Evolutionary conservation across 2,113 vertebrate genomes (phyloP).

Genomic region (Onychorhynchus coronatus): DNA sequence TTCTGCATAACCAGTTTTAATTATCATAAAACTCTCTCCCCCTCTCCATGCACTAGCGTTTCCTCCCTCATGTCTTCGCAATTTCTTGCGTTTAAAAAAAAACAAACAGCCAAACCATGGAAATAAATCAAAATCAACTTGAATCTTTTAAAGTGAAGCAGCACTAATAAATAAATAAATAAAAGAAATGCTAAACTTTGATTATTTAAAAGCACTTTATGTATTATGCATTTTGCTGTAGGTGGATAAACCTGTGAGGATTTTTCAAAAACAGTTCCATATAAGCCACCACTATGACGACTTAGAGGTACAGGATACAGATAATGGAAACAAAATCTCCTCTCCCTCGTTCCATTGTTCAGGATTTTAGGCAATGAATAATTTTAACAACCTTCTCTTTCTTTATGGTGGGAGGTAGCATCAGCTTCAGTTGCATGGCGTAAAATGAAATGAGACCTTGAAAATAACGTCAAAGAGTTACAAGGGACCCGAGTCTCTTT

Average conservation of each 20-base stretch:
- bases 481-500: not conserved
- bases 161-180: not conserved
- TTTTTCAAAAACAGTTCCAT: not conserved
- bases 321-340: not conserved
- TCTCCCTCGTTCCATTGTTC: not conserved
- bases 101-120: not conserved
- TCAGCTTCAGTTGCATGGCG: not conserved
- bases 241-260: not conserved
- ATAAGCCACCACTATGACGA: not conserved
- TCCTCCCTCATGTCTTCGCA: slow-evolving; percentile 53
- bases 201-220: not conserved
- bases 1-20: slow-evolving; percentile 91
- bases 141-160: not conserved
- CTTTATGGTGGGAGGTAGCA: not conserved
- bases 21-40: slow-evolving; percentile 86
- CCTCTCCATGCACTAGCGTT: slow-evolving; percentile 61
- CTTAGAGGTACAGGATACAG: not conserved
- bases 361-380: slow-evolving; percentile 47
- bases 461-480: slow-evolving; percentile 8
- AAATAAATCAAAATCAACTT: not conserved
- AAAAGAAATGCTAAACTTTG: not conserved
- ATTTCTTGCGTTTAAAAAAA: slow-evolving; percentile 47
- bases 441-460: slow-evolving; percentile 13
- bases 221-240: not conserved
- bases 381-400: slow-evolving; percentile 25